Evolutionary conservation across 2,888 invertebrate genomes (phyloP), one percentile per base, ranked within the genome.

Genomic region (Agrypnus murinus): DNA sequence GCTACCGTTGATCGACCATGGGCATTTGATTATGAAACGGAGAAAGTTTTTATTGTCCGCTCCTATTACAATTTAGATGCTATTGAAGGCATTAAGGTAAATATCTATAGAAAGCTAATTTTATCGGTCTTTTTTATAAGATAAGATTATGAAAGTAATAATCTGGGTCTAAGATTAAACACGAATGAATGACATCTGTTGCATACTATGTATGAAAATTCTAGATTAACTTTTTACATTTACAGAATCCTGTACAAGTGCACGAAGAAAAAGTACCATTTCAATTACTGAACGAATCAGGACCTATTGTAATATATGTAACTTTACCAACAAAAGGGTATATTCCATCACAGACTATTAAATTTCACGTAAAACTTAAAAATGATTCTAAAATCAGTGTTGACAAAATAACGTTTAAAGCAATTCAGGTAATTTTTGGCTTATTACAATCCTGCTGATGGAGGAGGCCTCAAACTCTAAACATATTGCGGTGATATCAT

Each of bases 341-440:
- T 32, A 8, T 40, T 0, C 50, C 50, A 1, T 12, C 9, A n/a
- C 48, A 66, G 14, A 43, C 38, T 14, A 31, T 66, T n/a, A 7
- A 3, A 8, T 68, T 68, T 46, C 15, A 32, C 10, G 34, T 25
- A 6, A 53, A 17, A 19, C 19, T 68, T n/a, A 55, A 46, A 17
- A 68, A 68, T 17, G 7, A 62, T 17, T 67, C 60, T 8, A 67
- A 17, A 3, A 43, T 67, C 14, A 40, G 17, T n/a, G 68, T 68
- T 6, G 9, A 62, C 9, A 40, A 55, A n/a, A 43, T 68, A n/a
- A 45, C 10, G 1, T 68, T 68, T 25, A 25, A 32, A 8, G n/a
- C 53, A 3, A 19, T 57, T 15, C 68, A 68, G 55, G 66, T 66
- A 48, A 12, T 40, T 2, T 25, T 25, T 25, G 2, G 5, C 25